A percentile compares a stretch with the other conserved stretches of the same genome.
Conservation (phyloP, 2,113 vertebrate genomes). For the Lethenteron camtschaticum region DNA sequence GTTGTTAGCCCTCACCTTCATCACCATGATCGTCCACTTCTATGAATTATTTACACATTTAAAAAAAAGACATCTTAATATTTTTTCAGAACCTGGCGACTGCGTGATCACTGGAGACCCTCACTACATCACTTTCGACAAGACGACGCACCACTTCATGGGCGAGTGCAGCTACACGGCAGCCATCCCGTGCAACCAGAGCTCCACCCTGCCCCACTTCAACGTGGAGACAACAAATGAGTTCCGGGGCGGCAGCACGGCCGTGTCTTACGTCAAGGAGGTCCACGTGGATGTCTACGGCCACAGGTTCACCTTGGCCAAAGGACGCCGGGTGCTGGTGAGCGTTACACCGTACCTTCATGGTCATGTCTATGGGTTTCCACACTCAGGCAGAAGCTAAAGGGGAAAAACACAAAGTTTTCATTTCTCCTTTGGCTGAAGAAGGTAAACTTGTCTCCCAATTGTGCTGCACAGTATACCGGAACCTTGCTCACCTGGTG, state of each 20-base stretch:
- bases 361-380: too few species aligned
- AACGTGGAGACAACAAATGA: constrained; percentile 47
- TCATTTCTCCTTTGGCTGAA: too few species aligned
- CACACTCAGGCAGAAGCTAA: too few species aligned
- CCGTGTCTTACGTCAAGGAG: constrained; percentile 45
- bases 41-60: too few species aligned
- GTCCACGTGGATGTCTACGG: constrained; percentile 29
- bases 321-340: constrained; percentile 45
- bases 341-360: constrained; percentile 7
- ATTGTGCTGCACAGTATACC: too few species aligned
- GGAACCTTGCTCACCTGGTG: too few species aligned
- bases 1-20: too few species aligned
- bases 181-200: constrained; percentile 29
- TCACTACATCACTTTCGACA: constrained; percentile 37
- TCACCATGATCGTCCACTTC: too few species aligned
- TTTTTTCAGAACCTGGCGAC: constrained; percentile 8
- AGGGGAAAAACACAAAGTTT: too few species aligned
- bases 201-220: constrained; percentile 29
- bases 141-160: constrained; percentile 44
- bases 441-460: too few species aligned
- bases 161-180: constrained; percentile 58
- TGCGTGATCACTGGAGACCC: constrained; percentile 21
- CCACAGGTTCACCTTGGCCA: constrained; percentile 27
- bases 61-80: neutral
- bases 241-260: constrained; percentile 35